Base-by-base conservation (phyloP, 2,797 vertebrate species). In the Triplophysa yarkandensis region DNA sequence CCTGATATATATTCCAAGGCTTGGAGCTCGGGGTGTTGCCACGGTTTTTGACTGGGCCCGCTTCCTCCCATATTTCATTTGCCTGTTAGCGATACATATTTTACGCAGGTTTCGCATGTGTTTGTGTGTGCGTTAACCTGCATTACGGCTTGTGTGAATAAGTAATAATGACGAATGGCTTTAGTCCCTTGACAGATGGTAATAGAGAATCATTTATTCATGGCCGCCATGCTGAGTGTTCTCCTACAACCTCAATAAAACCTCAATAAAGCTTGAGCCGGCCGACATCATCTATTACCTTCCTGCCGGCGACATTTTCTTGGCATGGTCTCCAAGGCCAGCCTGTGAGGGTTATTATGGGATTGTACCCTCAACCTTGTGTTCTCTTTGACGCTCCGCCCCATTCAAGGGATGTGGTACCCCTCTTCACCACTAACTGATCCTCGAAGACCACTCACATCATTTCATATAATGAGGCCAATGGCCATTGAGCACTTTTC, bases 201-300 rank as follows among this genome's bases (percentile, higher is more conserved):
- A 84, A 82, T 80, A 75, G 78, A 78, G 70, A 83, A 83, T 79
- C 58, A 74, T 80, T 83, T 83, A 82, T 82, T 83, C 78, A 82
- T 78, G 72, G 62, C 63, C 39, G 72, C 44, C 76, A 69, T 63
- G 66, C 54, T 55, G 68, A 74, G 74, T 46, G 6, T 79, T 82
- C 70, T 77, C 60, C 76, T 75, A 79, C 77, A 80, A 77, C 80
- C 74, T 76, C 74, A 74, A 80, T 83, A 80, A 79, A 81, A 77
- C 80, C 67, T 75, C 74, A 71, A 79, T 83, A 81, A 81, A 81
- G 67, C 41, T 32, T 14, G 52, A 77, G 67, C 36, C 60, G n/a
- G 23, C 32, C 54, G 50, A 74, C 67, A 77, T 68, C 80, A 83
- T 82, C 80, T 72, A 82, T 84, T 78, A 82, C 67, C 68, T 68